Base-by-base conservation (phyloP, 2,797 vertebrate genomes). In the Coreius guichenoti region DNA sequence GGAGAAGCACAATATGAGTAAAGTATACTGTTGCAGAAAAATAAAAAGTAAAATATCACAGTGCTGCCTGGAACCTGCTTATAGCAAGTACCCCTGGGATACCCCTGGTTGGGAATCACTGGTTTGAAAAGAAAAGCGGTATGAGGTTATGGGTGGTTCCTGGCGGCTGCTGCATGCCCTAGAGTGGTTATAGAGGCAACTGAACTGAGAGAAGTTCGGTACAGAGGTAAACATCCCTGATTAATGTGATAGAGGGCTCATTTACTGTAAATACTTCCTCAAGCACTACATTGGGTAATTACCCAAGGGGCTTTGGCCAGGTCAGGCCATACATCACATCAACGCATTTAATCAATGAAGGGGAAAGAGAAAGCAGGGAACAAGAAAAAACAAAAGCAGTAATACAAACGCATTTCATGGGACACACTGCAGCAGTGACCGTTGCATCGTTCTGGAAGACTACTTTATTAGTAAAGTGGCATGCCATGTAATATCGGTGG, bases 281-380 rank as follows among this genome's bases (percentile, higher is more conserved):
- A 81, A 89, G 84, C 86, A 90, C 88, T 81, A 81, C 82, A 89
- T 91, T 92, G 84, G 91, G 94, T 94, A 95, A 95, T 95, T 96
- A 95, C 94, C 94, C 94, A 94, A 91, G 90, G 94, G 93, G 91
- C 93, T 93, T 93, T 92, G 92, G 73, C 61, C 88, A 81, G 89
- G 88, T 89, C 92, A 93, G 93, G 90, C 92, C 91, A 94, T 95
- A 94, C 93, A 95, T 96, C 95, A 94, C 92, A 89, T 87, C 72
- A 90, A 90, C 92, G 61, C 92, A 91, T 93, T 92, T 95, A 93
- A 95, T 95, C 94, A 92, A 95, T 95, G 93, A 89, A 92, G 91
- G 89, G 93, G 90, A 88, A 89, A 88, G 89, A 91, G 90, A 83
- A 76, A 67, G 72, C 47, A 68, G 58, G 63, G 23, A 81, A 69